phyloP scores from a whole-genome alignment of 2,888 invertebrate genomes.

The Drosophila helvetica region DNA sequence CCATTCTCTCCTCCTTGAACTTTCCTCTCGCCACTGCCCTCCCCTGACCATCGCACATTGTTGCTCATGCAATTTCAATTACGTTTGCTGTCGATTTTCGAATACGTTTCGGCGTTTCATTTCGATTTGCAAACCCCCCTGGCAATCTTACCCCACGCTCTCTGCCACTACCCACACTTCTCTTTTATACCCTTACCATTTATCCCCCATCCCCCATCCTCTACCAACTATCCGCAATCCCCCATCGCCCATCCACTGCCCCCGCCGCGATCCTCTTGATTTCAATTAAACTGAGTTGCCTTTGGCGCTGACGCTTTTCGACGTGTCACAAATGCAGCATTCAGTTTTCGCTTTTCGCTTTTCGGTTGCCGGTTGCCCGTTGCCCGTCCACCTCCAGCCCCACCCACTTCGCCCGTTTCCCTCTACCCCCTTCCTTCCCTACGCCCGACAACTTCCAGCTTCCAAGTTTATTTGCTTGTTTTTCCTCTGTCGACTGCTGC shows the following conservation, averaged over 20 bases:
- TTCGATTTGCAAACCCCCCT: constrained; percentile 73
- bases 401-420: neutral
- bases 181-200: neutral
- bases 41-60: constrained; percentile 58
- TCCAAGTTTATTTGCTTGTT: constrained; percentile 76
- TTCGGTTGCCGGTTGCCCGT: neutral
- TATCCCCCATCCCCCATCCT: neutral
- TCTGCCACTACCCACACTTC: neutral
- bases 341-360: constrained; percentile 30
- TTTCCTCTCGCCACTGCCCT: neutral
- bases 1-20: constrained; percentile 9
- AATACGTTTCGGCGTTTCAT: constrained; percentile 74
- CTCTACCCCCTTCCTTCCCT: neutral
- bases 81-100: constrained; percentile 80
- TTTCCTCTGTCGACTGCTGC: constrained; percentile 59
- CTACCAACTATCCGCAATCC: neutral
- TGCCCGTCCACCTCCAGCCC: constrained; percentile 1
- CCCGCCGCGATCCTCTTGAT: constrained; percentile 57
- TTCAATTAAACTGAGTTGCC: constrained; percentile 78
- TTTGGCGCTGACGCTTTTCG: constrained; percentile 70
- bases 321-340: constrained; percentile 73
- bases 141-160: constrained; percentile 11
- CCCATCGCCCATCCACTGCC: constrained; percentile 7
- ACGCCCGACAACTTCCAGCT: neutral
- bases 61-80: constrained; percentile 82